Evolutionary conservation across 1,140 invertebrate genomes (phyloP).

Genomic region (Grapholita molesta): DNA sequence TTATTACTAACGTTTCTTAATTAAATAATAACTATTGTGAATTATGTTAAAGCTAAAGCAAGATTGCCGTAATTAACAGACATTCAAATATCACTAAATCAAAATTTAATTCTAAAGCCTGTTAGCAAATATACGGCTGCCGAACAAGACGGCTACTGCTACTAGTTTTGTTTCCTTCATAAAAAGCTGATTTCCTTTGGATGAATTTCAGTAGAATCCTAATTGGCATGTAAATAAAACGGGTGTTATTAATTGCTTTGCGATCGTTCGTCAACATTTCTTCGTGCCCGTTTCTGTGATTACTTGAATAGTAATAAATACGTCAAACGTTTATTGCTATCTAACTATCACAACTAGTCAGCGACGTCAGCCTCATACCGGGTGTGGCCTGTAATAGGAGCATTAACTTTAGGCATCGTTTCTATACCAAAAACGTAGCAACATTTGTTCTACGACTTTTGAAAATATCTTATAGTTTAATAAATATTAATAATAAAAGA

Average conservation of each 20-base stretch:
- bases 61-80: background rate
- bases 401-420: too few relatives aligned
- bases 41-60: background rate
- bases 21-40: background rate
- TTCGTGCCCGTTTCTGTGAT: background rate
- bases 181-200: background rate
- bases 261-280: background rate
- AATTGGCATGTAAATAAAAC: background rate
- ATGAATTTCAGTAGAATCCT: background rate
- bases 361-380: too few relatives aligned
- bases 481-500: too few relatives aligned
- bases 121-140: background rate
- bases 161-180: background rate
- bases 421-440: too few relatives aligned
- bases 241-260: background rate
- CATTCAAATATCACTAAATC: constrained; percentile 6
- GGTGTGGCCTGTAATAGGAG: too few relatives aligned
- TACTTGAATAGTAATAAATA: too few relatives aligned
- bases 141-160: background rate
- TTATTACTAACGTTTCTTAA: background rate
- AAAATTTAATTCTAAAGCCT: background rate
- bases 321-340: background rate
- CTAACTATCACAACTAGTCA: too few relatives aligned
- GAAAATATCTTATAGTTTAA: too few relatives aligned
- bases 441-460: too few relatives aligned